Conservation (phyloP, 2,797 vertebrate species). For the Muscicapa striata region DNA sequence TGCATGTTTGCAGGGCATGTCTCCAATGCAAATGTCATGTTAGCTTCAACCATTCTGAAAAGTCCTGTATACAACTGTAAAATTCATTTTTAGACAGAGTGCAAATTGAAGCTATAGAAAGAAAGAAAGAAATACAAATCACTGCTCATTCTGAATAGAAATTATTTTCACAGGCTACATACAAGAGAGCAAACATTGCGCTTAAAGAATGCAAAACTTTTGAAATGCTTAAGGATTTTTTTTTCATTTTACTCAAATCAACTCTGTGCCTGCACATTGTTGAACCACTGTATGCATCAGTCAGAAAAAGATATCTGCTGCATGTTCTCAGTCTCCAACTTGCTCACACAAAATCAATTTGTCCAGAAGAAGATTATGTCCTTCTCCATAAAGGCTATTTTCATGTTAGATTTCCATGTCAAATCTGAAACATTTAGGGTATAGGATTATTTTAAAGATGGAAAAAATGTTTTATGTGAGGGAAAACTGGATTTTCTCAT, state of each 20-base stretch:
- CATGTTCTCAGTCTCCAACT: neutral
- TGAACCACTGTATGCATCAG: neutral
- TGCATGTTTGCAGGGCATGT: neutral
- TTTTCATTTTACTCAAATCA: neutral
- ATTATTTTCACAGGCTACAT: neutral
- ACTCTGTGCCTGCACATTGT: neutral
- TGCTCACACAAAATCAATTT: slow-evolving; percentile 23
- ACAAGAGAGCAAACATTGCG: neutral
- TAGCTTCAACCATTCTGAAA: neutral
- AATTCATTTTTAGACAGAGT: neutral
- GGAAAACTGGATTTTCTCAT: neutral
- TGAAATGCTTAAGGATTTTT: neutral
- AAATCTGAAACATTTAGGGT: slow-evolving; percentile 10
- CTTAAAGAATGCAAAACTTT: neutral
- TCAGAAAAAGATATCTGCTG: neutral
- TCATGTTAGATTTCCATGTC: slow-evolving; percentile 4
- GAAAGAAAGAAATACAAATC: neutral
- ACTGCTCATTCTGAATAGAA: neutral
- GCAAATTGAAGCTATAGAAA: neutral
- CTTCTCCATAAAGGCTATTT: slow-evolving; percentile 6
- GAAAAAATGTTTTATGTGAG: neutral
- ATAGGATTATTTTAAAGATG: neutral
- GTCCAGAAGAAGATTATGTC: neutral
- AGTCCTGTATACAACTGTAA: neutral
- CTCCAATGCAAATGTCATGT: neutral